These are phyloP conservation scores for Lasioglossum zephyrum DNA, from an alignment of 2,888 invertebrate species.

Conservation along the genomic window DNA sequence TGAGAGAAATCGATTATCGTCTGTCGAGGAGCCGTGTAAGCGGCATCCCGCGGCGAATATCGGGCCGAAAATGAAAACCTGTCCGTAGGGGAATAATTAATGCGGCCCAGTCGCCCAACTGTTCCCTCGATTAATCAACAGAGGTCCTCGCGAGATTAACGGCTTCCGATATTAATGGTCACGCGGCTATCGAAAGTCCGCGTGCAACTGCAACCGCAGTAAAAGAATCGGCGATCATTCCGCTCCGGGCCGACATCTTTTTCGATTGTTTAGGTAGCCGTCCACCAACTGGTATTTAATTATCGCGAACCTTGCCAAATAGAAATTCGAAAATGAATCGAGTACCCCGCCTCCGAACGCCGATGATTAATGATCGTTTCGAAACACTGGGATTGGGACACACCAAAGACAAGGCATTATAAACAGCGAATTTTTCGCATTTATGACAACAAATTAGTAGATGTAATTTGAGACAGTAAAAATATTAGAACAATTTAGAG, in stretches of 20 bases:
- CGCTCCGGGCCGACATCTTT: neutral
- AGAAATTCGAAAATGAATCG: slow-evolving; percentile 31
- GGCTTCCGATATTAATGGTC: slow-evolving; percentile 69
- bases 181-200: slow-evolving; percentile 13
- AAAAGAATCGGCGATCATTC: slow-evolving; percentile 4
- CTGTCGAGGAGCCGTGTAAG: slow-evolving; percentile 52
- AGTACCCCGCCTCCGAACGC: neutral
- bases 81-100: slow-evolving; percentile 70
- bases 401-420: neutral
- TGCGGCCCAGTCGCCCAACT: slow-evolving; percentile 62
- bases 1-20: slow-evolving; percentile 71
- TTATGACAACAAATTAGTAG: too few species aligned
- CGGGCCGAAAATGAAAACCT: slow-evolving; percentile 73
- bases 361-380: slow-evolving; percentile 20
- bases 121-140: slow-evolving; percentile 73
- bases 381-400: slow-evolving; percentile 4
- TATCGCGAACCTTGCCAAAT: slow-evolving; percentile 2
- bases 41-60: slow-evolving; percentile 70
- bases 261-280: neutral
- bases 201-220: neutral
- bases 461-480: too few species aligned
- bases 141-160: slow-evolving; percentile 61
- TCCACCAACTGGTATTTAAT: slow-evolving; percentile 21
- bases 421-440: too few species aligned
- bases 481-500: too few species aligned